These are phyloP conservation scores for Manis pentadactyla DNA, from an alignment of 2,797 vertebrate species.

Conservation along the genomic window DNA sequence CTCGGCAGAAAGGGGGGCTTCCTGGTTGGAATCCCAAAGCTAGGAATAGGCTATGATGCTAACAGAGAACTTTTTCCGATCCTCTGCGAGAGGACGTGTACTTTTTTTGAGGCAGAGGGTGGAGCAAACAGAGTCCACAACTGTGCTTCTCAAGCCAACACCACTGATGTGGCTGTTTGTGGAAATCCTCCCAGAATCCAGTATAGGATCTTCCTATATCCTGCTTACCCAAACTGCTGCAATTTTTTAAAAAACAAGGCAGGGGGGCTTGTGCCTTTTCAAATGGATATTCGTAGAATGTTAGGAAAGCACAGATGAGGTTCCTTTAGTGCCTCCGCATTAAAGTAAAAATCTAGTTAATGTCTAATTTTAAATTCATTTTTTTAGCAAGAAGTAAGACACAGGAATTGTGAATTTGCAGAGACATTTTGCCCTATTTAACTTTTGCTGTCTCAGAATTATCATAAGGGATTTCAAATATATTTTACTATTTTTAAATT, in stretches of 20 bases:
- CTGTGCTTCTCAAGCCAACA: background rate
- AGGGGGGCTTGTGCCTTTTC: background rate
- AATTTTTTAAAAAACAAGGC: background rate
- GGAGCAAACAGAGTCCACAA: background rate
- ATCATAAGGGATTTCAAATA: constrained; percentile 28
- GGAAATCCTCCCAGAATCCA: background rate
- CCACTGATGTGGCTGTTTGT: background rate
- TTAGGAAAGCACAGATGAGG: background rate
- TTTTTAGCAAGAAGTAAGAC: background rate
- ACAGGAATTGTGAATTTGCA: background rate
- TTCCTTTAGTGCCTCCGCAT: background rate
- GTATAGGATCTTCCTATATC: background rate
- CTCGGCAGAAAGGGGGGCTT: background rate
- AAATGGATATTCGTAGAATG: background rate
- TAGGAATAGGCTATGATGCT: background rate
- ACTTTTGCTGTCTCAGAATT: constrained; percentile 21
- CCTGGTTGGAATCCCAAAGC: background rate
- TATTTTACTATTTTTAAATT: constrained; percentile 51
- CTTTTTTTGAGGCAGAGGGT: background rate
- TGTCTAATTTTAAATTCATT: constrained; percentile 40
- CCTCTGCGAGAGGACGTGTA: background rate
- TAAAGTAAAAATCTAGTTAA: constrained; percentile 16
- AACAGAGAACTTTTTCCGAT: background rate
- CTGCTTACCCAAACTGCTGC: background rate
- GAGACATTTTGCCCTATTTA: background rate